phyloP scores from a whole-genome alignment of 2,797 vertebrate genomes.

The Paguma larvata region DNA sequence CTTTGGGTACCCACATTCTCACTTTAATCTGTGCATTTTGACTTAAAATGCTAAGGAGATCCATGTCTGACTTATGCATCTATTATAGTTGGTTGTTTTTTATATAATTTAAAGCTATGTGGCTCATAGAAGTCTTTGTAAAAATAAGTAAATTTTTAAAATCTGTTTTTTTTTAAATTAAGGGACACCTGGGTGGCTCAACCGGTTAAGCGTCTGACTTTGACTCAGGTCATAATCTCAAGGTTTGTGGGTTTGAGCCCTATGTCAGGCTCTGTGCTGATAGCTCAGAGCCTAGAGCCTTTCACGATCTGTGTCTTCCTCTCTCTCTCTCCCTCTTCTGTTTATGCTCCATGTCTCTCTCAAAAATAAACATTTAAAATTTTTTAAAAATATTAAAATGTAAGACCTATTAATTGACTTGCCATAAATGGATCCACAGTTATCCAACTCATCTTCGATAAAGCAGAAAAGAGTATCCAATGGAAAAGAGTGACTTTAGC shows the following conservation, averaged over 20 bases:
- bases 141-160: not conserved
- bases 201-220: too few relatives aligned
- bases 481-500: too few relatives aligned
- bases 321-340: too few relatives aligned
- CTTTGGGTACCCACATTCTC: not conserved
- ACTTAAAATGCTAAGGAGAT: not conserved
- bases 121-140: not conserved
- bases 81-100: not conserved
- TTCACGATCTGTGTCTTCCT: too few relatives aligned
- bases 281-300: too few relatives aligned
- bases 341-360: too few relatives aligned
- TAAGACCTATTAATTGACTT: not conserved
- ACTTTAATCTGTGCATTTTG: not conserved
- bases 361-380: not conserved
- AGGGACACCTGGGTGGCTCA: not conserved
- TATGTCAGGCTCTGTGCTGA: too few relatives aligned
- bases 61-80: not conserved
- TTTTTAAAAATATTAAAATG: not conserved
- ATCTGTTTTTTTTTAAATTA: not conserved
- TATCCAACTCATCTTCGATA: too few relatives aligned
- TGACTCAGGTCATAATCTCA: too few relatives aligned
- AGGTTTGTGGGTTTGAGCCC: too few relatives aligned
- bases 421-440: not conserved
- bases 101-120: not conserved
- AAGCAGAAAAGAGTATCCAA: too few relatives aligned